Conservation (phyloP, 2,888 invertebrate genomes). For the Mayetiola destructor region DNA sequence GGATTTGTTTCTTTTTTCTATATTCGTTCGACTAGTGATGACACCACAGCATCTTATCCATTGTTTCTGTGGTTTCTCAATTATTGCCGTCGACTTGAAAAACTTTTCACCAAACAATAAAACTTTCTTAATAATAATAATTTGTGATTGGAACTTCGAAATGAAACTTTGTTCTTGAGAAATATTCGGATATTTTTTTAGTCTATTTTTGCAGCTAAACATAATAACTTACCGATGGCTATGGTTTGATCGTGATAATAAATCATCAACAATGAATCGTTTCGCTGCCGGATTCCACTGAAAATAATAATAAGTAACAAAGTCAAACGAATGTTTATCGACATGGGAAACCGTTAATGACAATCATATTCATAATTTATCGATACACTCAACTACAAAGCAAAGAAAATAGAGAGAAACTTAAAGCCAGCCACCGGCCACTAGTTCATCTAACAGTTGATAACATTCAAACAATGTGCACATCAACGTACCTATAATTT, state of each 20-base stretch:
- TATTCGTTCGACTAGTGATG: too few species aligned
- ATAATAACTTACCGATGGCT: constrained; percentile 38
- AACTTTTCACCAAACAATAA: not conserved
- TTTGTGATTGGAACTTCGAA: not conserved
- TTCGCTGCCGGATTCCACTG: constrained; percentile 48
- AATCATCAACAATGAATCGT: constrained; percentile 56
- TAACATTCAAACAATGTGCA: not conserved
- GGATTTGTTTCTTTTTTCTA: too few species aligned
- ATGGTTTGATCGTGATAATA: constrained; percentile 72
- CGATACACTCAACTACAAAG: too few species aligned
- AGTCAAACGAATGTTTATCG: too few species aligned
- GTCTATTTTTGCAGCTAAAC: not conserved
- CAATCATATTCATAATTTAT: too few species aligned
- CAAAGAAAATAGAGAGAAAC: not conserved
- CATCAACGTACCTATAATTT: constrained; percentile 29
- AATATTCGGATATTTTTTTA: not conserved
- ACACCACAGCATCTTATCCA: too few species aligned
- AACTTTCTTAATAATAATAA: not conserved
- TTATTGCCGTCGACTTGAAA: not conserved
- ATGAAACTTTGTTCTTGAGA: not conserved
- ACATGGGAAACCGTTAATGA: too few species aligned
- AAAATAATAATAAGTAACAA: constrained; percentile 25
- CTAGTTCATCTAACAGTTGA: not conserved
- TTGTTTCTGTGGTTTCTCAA: too few species aligned
- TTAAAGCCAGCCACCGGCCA: not conserved